Percentiles rank a stretch among this genome's conserved stretches.
phyloP scores from a whole-genome alignment of 2,797 vertebrate species.

The Macropus fuliginosus region DNA sequence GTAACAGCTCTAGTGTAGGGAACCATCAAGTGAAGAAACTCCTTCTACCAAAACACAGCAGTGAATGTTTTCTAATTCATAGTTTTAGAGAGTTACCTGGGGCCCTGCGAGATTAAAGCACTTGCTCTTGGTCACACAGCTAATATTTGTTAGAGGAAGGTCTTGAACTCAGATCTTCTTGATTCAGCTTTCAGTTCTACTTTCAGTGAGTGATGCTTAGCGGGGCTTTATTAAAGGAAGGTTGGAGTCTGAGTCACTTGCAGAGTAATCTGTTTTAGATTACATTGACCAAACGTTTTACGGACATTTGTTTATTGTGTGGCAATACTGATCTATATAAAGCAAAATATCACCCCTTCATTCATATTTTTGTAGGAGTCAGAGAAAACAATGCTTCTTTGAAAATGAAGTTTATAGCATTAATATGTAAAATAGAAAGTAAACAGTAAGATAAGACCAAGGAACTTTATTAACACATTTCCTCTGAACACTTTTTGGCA shows the following conservation, averaged over 20 bases:
- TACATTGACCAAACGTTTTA: not conserved
- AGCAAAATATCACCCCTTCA: constrained; percentile 28
- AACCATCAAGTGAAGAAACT: not conserved
- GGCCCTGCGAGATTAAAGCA: not conserved
- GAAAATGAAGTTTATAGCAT: constrained; percentile 57
- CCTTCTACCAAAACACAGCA: not conserved
- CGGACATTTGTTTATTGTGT: constrained; percentile 45
- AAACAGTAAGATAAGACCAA: constrained; percentile 63
- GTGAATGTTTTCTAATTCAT: not conserved
- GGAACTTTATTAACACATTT: constrained; percentile 64
- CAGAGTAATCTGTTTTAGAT: constrained; percentile 10
- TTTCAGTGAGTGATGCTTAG: not conserved
- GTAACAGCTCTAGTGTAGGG: not conserved
- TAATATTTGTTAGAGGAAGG: not conserved
- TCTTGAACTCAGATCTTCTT: not conserved
- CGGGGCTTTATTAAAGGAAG: not conserved
- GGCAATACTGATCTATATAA: constrained; percentile 47
- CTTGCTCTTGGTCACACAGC: not conserved
- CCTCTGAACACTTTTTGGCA: constrained; percentile 63
- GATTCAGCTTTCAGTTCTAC: not conserved
- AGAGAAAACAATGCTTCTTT: constrained; percentile 51
- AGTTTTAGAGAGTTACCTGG: not conserved
- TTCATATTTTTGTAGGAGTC: constrained; percentile 53
- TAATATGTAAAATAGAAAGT: constrained; percentile 47
- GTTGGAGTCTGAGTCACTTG: not conserved